A percentile compares a stretch with the other conserved stretches of the same genome.
phyloP scores from a whole-genome alignment of 2,797 vertebrate genomes.

The Cryptoprocta ferox region DNA sequence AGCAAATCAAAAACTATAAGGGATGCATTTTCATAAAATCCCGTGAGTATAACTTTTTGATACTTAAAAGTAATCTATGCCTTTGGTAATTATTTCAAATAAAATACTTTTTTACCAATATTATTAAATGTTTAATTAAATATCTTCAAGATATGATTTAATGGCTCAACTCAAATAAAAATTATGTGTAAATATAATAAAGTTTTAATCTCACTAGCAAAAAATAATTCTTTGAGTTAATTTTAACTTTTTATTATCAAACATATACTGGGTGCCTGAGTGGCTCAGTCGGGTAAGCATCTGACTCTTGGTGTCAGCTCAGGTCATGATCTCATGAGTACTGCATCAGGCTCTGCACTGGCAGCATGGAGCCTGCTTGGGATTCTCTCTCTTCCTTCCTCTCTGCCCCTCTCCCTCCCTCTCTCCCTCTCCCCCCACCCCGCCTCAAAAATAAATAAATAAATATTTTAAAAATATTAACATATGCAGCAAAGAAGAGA shows the following conservation, averaged over 20 bases:
- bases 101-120: not conserved
- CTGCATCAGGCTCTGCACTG: too few relatives aligned
- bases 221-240: not conserved
- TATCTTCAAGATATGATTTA: not conserved
- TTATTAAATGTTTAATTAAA: conserved; percentile 60
- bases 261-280: too few relatives aligned
- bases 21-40: conserved; percentile 34
- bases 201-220: conserved; percentile 29
- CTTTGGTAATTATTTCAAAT: conserved; percentile 39
- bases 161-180: conserved; percentile 4
- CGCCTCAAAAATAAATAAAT: too few relatives aligned
- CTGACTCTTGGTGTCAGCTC: too few relatives aligned
- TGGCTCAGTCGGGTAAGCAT: too few relatives aligned
- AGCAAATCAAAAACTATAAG: not conserved
- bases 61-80: conserved; percentile 31
- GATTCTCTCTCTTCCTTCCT: too few relatives aligned
- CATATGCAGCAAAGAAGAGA: not conserved
- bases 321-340: too few relatives aligned
- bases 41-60: not conserved
- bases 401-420: too few relatives aligned
- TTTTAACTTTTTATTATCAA: conserved; percentile 30
- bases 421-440: too few relatives aligned
- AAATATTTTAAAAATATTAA: not conserved
- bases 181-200: conserved; percentile 22
- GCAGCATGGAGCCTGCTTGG: too few relatives aligned